Base-by-base conservation (phyloP, 2,797 vertebrate species). In the Pseudotriccus pelzelni region DNA sequence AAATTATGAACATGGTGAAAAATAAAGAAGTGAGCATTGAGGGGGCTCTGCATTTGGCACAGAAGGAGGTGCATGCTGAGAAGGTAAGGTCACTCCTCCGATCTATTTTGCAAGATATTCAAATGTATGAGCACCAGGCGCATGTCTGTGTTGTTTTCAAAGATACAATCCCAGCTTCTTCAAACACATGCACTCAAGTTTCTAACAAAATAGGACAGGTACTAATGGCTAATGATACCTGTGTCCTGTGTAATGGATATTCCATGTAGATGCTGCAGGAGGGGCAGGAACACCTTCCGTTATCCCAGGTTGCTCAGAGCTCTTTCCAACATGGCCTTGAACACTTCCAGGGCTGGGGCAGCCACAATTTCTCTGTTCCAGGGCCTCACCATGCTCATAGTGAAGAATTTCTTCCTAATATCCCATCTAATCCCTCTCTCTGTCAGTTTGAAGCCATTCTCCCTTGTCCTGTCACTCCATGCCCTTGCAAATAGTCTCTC, bases 1-100 rank as follows among this genome's bases (percentile, higher is more conserved):
- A 97, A 93, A 98, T 98, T 77, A 98, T 98, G 98, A 98, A 97
- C 60, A 98, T 93, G 96, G 98, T 98, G 84, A 99, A 98, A 97
- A 98, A 85, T 2, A 98, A 98, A 75, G 97, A 98, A 93, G 43
- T 98, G 92, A 98, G 98, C 86, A 97, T 98, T 7, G 98, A 98
- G 1, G 98, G 97, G 18, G 98, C 98, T 56, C 96, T 98, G 90
- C 82, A 93, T 56, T 91, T 98, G 97, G 98, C 98, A 68, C 97
- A 94, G 87, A 97, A 85, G 79, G 82, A 83, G 36, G 75, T 72
- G 18, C 34, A 3, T 18, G 6, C 94, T 73, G 84, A 97, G 66
- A 90, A 67, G 96, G 98, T 98, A 50, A 95, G 70, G 58, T 24
- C 14, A 4, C 23, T 41, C 10, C 62, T 93, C 80, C 66, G 59